A percentile compares a stretch with the other conserved stretches of the same genome.
These are phyloP conservation scores for Drosophila pegasa DNA, from an alignment of 2,888 invertebrate species.

Conservation along the genomic window DNA sequence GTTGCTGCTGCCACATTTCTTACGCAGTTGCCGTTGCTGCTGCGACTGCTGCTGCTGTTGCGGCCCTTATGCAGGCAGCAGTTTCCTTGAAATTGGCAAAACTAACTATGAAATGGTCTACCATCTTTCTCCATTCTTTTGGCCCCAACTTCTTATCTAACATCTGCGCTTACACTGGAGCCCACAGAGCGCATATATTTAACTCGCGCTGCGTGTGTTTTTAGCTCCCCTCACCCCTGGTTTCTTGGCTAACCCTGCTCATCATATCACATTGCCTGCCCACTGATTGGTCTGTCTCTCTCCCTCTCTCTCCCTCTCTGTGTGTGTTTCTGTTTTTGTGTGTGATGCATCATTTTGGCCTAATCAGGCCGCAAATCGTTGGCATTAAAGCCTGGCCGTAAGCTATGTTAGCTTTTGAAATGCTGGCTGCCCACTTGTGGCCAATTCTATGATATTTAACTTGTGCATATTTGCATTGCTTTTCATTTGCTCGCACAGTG, in stretches of 20 bases:
- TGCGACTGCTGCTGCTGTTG: slow-evolving; percentile 32
- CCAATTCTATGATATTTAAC: slow-evolving; percentile 64
- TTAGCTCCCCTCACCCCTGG: background rate
- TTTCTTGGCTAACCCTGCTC: slow-evolving; percentile 4
- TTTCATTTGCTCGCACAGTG: slow-evolving; percentile 36
- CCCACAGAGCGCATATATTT: slow-evolving; percentile 74
- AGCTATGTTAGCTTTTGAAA: slow-evolving; percentile 68
- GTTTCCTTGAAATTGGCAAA: slow-evolving; percentile 73
- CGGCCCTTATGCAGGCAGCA: slow-evolving; percentile 61
- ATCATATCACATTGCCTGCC: slow-evolving; percentile 36
- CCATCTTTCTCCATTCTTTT: slow-evolving; percentile 26
- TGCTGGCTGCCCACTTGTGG: slow-evolving; percentile 58
- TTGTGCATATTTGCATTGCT: slow-evolving; percentile 59
- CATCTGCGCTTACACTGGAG: slow-evolving; percentile 58
- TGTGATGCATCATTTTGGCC: slow-evolving; percentile 79
- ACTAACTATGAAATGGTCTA: slow-evolving; percentile 59
- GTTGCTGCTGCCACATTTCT: slow-evolving; percentile 61
- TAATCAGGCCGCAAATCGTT: slow-evolving; percentile 77
- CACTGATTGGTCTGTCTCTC: slow-evolving; percentile 16
- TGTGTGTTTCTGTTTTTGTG: slow-evolving; percentile 39
- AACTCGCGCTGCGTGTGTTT: slow-evolving; percentile 73
- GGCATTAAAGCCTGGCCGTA: slow-evolving; percentile 71
- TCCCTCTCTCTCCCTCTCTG: background rate
- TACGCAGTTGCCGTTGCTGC: slow-evolving; percentile 59
- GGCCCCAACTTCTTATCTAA: slow-evolving; percentile 50